These are phyloP conservation scores for Megaptera novaeangliae DNA, from an alignment of 2,113 vertebrate species.

Conservation along the genomic window DNA sequence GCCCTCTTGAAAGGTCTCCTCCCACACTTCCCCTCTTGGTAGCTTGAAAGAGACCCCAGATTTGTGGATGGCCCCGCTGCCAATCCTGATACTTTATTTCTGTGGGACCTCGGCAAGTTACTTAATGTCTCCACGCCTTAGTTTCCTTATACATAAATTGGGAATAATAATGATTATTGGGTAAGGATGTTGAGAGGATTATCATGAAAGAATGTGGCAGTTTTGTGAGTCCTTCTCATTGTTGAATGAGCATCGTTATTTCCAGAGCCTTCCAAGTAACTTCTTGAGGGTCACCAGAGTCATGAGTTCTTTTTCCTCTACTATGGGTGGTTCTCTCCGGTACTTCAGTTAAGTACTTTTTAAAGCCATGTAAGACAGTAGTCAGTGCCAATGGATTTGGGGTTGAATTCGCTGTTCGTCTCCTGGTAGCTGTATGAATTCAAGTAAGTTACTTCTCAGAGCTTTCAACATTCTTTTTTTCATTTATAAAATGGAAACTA, in stretches of 20 bases:
- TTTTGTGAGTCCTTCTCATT: not conserved
- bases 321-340: not conserved
- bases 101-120: not conserved
- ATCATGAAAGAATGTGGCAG: not conserved
- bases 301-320: not conserved
- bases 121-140: not conserved
- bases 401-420: not conserved
- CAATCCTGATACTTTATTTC: not conserved
- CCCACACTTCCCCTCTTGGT: not conserved
- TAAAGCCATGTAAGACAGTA: not conserved
- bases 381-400: not conserved
- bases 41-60: not conserved
- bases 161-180: not conserved
- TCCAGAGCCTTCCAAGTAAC: not conserved
- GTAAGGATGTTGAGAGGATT: not conserved
- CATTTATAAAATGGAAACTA: not conserved
- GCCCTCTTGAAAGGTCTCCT: not conserved
- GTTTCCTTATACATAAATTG: not conserved
- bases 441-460: not conserved
- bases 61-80: not conserved
- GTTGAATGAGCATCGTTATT: not conserved
- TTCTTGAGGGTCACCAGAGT: not conserved
- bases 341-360: not conserved
- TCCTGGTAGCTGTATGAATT: not conserved
- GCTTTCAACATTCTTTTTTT: not conserved